These are phyloP conservation scores for Sinocyclocheilus anshuiensis DNA, from an alignment of 2,113 vertebrate species.

Conservation along the genomic window DNA sequence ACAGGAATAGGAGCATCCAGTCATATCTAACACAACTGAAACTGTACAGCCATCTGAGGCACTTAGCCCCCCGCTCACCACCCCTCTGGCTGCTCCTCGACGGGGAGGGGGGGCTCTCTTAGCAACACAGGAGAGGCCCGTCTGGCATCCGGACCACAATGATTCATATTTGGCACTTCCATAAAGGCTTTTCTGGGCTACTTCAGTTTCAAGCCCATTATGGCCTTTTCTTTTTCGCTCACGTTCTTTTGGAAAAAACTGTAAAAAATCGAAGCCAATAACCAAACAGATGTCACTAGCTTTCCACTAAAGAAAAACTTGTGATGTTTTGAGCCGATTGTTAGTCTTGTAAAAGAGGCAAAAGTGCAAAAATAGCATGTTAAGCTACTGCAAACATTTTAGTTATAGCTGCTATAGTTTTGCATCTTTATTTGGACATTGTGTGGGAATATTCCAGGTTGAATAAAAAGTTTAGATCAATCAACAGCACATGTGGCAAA, in stretches of 20 bases:
- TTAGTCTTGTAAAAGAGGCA: background rate
- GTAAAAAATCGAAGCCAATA: conserved; percentile 69
- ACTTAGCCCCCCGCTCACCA: conserved; percentile 58
- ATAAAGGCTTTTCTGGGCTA: conserved; percentile 67
- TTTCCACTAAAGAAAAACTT: background rate
- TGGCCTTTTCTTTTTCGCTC: conserved; percentile 56
- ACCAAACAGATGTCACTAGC: conserved; percentile 61
- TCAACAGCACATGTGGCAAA: too few species aligned
- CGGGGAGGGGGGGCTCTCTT: conserved; percentile 64
- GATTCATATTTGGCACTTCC: conserved; percentile 82
- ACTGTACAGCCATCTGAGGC: conserved; percentile 69
- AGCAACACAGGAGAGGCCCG: conserved; percentile 79
- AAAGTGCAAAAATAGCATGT: background rate
- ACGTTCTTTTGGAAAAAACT: conserved; percentile 56
- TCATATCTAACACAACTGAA: conserved; percentile 71
- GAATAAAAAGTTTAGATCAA: too few species aligned
- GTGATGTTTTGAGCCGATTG: background rate
- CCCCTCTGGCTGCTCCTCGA: conserved; percentile 55
- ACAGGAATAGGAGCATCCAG: conserved; percentile 71
- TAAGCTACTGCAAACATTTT: background rate
- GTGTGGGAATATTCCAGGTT: too few species aligned
- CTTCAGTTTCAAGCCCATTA: conserved; percentile 62
- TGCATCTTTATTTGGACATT: too few species aligned
- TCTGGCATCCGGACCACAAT: conserved; percentile 73
- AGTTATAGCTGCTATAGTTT: too few species aligned